Conservation (phyloP, 2,113 vertebrate species). For the Rhea americana region DNA sequence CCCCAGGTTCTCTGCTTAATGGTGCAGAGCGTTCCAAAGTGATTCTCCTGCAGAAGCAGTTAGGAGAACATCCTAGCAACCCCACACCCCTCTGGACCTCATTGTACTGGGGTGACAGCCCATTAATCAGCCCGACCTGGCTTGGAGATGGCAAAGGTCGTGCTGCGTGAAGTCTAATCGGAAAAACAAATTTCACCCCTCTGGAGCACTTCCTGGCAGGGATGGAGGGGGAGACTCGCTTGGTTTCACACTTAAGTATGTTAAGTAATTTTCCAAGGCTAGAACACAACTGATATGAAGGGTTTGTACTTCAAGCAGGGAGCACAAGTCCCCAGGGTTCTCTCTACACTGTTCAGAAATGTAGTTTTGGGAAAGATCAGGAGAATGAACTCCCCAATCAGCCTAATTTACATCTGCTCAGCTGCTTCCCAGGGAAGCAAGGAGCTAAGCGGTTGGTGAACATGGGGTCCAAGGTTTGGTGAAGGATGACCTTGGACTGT, state of each 20-base stretch:
- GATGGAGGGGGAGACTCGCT: background rate
- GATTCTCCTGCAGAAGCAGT: slow-evolving; percentile 50
- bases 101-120: slow-evolving; percentile 29
- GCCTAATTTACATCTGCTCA: background rate
- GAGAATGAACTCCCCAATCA: background rate
- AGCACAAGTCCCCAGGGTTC: background rate
- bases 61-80: slow-evolving; percentile 12
- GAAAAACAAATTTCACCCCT: slow-evolving; percentile 62
- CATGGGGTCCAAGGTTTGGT: background rate
- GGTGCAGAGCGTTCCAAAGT: slow-evolving; percentile 7
- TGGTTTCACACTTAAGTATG: slow-evolving; percentile 58
- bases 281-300: slow-evolving; percentile 15
- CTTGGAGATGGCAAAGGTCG: slow-evolving; percentile 47
- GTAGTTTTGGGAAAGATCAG: background rate
- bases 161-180: slow-evolving; percentile 35
- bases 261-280: slow-evolving; percentile 63
- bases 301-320: slow-evolving; percentile 35
- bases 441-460: background rate
- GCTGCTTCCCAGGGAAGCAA: background rate
- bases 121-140: slow-evolving; percentile 53
- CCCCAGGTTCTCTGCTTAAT: slow-evolving; percentile 52
- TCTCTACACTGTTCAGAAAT: background rate
- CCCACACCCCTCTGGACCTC: slow-evolving; percentile 4
- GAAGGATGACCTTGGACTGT: background rate
- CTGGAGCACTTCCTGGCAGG: slow-evolving; percentile 33